Evolutionary conservation across 2,113 vertebrate species (phyloP).

Genomic region (Benitochromis conjunctus): DNA sequence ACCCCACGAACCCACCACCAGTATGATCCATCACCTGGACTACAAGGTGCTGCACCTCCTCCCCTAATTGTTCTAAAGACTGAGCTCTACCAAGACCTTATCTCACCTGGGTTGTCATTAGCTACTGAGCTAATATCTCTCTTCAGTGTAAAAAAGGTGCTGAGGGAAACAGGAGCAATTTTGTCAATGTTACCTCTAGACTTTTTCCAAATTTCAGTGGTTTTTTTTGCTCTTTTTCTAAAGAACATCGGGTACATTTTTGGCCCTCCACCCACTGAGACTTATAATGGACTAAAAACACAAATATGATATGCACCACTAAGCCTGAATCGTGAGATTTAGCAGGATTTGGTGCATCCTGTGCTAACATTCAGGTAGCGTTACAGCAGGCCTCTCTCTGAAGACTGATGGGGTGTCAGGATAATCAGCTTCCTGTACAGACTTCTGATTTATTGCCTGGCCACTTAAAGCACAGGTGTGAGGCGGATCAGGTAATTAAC

Average conservation of each 20-base stretch:
- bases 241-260: neutral
- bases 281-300: neutral
- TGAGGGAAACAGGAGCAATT: neutral
- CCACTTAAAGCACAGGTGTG: conserved; percentile 81
- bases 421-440: conserved; percentile 80
- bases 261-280: neutral
- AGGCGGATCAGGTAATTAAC: conserved; percentile 84
- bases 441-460: conserved; percentile 81
- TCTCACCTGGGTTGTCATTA: conserved; percentile 37
- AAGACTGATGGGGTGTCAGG: conserved; percentile 82
- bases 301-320: neutral
- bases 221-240: neutral
- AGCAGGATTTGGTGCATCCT: neutral
- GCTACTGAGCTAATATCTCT: neutral
- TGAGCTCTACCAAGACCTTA: neutral
- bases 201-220: neutral
- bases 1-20: conserved; percentile 4
- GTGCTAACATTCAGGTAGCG: conserved; percentile 70
- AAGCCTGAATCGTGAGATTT: conserved; percentile 42
- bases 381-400: conserved; percentile 68
- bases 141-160: conserved; percentile 1
- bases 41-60: conserved; percentile 19
- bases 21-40: conserved; percentile 51
- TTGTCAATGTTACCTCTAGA: neutral
- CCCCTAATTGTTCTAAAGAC: conserved; percentile 52